These are phyloP conservation scores for Schizotus pectinicornis DNA, from an alignment of 2,888 invertebrate genomes.

Conservation along the genomic window DNA sequence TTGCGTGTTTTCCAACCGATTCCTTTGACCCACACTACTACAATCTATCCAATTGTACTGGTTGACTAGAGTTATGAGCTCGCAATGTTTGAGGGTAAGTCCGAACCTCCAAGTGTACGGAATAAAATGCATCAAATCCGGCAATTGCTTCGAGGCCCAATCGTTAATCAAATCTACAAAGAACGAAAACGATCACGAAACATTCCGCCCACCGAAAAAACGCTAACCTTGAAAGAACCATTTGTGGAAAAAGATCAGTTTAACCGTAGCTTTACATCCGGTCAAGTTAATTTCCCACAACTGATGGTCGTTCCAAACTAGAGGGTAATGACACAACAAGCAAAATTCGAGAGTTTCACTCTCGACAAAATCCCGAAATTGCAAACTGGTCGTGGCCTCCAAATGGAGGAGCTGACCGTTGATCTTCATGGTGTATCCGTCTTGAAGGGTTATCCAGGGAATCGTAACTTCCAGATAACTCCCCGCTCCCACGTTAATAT, in stretches of 20 bases:
- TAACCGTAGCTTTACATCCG: slow-evolving; percentile 92
- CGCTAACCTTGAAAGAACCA: slow-evolving; percentile 77
- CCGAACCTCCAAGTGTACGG: slow-evolving; percentile 97
- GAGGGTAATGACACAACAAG: slow-evolving; percentile 86
- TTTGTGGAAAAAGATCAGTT: slow-evolving; percentile 93
- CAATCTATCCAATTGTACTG: slow-evolving; percentile 99
- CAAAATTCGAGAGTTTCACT: slow-evolving; percentile 95
- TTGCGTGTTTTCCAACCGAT: slow-evolving; percentile 81
- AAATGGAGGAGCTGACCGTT: slow-evolving; percentile 93
- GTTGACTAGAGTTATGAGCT: slow-evolving; percentile 90
- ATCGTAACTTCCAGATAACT: slow-evolving; percentile 91
- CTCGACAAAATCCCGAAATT: slow-evolving; percentile 88
- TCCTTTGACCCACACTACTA: slow-evolving; percentile 84
- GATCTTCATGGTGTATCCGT: slow-evolving; percentile 82
- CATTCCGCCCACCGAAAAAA: too few relatives aligned
- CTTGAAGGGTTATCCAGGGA: slow-evolving; percentile 89
- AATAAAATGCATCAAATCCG: slow-evolving; percentile 92
- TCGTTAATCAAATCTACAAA: slow-evolving; percentile 85
- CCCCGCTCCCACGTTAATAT: slow-evolving; percentile 93
- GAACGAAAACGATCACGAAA: too few relatives aligned
- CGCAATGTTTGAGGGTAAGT: slow-evolving; percentile 91
- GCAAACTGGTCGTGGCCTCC: slow-evolving; percentile 94
- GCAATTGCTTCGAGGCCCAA: slow-evolving; percentile 93
- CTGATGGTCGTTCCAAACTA: slow-evolving; percentile 96
- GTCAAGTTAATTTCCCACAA: slow-evolving; percentile 91